phyloP scores from a whole-genome alignment of 2,797 vertebrate species.

The Cynodonichthys magdalenae region DNA sequence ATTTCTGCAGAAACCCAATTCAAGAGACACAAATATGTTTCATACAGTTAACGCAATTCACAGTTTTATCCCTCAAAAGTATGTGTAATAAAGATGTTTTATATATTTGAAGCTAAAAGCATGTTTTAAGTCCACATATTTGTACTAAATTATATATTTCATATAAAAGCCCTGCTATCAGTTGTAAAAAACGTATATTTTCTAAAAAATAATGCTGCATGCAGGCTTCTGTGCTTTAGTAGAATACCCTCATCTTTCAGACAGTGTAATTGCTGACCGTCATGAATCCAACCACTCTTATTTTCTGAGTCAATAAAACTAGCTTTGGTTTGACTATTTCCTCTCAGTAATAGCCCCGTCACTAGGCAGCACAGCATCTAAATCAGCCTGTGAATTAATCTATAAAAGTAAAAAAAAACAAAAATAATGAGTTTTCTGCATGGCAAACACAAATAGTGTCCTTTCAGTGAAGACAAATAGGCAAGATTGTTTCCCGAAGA shows the following conservation, averaged over 20 bases:
- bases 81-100: no score
- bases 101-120: background rate
- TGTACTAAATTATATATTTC: slow-evolving; percentile 1
- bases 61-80: background rate
- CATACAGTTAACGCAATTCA: background rate
- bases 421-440: slow-evolving; percentile 32
- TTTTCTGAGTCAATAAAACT: slow-evolving; percentile 22
- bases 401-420: background rate
- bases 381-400: slow-evolving; percentile 23
- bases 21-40: no score
- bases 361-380: background rate
- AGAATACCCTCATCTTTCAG: slow-evolving; percentile 8
- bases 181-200: background rate
- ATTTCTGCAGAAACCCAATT: background rate
- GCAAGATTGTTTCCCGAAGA: slow-evolving; percentile 27
- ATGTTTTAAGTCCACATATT: background rate
- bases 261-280: slow-evolving; percentile 20
- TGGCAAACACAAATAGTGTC: slow-evolving; percentile 7
- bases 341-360: slow-evolving; percentile 1
- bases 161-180: background rate
- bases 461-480: slow-evolving; percentile 18
- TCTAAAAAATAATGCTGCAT: slow-evolving; percentile 9
- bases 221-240: background rate
- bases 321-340: background rate
- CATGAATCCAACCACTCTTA: slow-evolving; percentile 18